A percentile compares a stretch with the other conserved stretches of the same genome.
Conservation (phyloP, 1,140 invertebrate species). For the Oscheius sp. region DNA sequence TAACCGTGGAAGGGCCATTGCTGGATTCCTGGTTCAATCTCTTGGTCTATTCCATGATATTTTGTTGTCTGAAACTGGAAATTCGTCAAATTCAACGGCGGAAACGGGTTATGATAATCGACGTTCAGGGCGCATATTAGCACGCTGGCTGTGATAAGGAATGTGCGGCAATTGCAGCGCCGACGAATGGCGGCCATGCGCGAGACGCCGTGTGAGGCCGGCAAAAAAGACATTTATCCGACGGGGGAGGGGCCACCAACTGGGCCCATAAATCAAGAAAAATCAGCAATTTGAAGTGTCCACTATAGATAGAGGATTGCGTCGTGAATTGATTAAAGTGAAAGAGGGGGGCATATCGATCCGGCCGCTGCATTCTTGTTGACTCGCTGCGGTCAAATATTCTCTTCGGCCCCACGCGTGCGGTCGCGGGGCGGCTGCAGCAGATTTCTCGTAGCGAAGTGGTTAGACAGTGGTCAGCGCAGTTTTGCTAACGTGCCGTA, state of each 20-base stretch:
- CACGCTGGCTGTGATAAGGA: too few relatives aligned
- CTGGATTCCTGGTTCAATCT: neutral
- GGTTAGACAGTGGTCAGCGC: neutral
- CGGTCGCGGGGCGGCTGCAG: neutral
- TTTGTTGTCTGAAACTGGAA: neutral
- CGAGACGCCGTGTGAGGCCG: too few relatives aligned
- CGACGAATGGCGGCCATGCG: too few relatives aligned
- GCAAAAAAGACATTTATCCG: neutral
- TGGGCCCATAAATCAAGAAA: neutral
- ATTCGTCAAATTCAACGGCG: too few relatives aligned
- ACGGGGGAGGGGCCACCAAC: neutral
- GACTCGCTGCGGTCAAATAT: neutral
- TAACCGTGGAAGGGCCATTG: slow-evolving; percentile 13
- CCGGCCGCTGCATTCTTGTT: neutral
- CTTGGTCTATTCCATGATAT: neutral
- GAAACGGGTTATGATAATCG: too few relatives aligned
- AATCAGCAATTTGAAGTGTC: slow-evolving; percentile 1
- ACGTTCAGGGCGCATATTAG: too few relatives aligned
- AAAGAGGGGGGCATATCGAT: neutral
- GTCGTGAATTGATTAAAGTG: slow-evolving; percentile 8
- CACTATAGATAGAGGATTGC: slow-evolving; percentile 2
- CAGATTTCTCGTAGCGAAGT: neutral
- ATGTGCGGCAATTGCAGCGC: too few relatives aligned
- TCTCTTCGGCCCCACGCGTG: neutral
- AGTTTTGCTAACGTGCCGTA: neutral